Percentiles rank a stretch among this genome's conserved stretches.
phyloP scores from a whole-genome alignment of 2,888 invertebrate genomes.

The Stenurella melanura region DNA sequence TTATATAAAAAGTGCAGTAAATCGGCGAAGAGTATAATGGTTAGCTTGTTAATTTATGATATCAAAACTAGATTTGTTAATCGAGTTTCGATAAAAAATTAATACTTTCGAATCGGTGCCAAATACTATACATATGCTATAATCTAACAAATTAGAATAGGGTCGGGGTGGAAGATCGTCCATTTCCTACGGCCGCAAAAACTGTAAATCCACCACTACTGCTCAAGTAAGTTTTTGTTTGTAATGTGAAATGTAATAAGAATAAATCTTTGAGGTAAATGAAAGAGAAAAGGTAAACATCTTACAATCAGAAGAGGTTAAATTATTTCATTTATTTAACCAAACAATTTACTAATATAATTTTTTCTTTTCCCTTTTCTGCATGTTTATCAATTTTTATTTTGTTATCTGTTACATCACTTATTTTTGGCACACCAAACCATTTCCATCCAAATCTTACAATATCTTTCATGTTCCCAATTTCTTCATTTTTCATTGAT shows the following conservation, averaged over 20 bases:
- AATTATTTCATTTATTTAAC: constrained; percentile 22
- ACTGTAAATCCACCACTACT: too few relatives aligned
- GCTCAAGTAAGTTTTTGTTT: background rate
- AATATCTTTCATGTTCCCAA: constrained; percentile 14
- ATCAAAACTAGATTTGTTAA: too few relatives aligned
- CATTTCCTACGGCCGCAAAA: too few relatives aligned
- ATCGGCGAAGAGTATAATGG: too few relatives aligned
- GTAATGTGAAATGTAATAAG: background rate
- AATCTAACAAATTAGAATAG: too few relatives aligned
- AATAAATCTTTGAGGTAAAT: background rate
- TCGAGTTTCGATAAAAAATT: too few relatives aligned
- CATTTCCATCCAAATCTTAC: constrained; percentile 1
- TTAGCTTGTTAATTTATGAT: too few relatives aligned
- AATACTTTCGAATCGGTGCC: too few relatives aligned
- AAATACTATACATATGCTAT: too few relatives aligned
- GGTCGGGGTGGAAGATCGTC: too few relatives aligned
- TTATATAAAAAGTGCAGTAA: too few relatives aligned
- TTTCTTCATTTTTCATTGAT: constrained; percentile 35
- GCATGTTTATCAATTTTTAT: constrained; percentile 39
- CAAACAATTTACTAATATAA: constrained; percentile 8
- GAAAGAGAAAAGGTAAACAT: background rate
- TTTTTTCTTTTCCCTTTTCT: constrained; percentile 36
- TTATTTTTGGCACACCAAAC: background rate
- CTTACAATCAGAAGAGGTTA: background rate
- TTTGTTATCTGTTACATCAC: background rate